These are phyloP conservation scores for Pitta sordida DNA, from an alignment of 2,113 vertebrate species.

Conservation along the genomic window DNA sequence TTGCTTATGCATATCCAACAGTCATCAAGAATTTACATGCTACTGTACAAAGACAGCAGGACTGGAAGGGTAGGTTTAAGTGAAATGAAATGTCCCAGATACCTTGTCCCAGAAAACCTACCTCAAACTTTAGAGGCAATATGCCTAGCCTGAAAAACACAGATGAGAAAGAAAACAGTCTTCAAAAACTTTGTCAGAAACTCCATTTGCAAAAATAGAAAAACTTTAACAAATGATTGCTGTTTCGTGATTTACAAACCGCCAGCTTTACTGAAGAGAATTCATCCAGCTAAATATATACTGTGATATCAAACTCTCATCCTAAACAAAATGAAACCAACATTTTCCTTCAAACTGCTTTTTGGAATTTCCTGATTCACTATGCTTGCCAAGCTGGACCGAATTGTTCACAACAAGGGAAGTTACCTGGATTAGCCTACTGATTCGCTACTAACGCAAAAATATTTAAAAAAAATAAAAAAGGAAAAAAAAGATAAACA, in stretches of 20 bases:
- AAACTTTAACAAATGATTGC: background rate
- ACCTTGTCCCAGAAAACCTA: slow-evolving; percentile 30
- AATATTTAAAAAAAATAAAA: background rate
- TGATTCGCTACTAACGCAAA: background rate
- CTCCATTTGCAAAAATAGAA: background rate
- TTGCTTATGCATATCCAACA: background rate
- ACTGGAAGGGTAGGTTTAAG: background rate
- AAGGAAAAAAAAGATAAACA: background rate
- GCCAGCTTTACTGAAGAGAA: background rate
- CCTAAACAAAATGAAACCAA: background rate
- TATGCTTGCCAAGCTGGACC: background rate
- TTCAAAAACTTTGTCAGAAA: slow-evolving; percentile 14
- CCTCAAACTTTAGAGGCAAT: background rate
- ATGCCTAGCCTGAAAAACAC: background rate
- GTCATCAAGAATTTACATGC: background rate
- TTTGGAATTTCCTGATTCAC: background rate
- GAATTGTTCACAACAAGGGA: background rate
- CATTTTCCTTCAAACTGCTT: background rate
- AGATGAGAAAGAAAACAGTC: background rate
- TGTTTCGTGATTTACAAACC: background rate
- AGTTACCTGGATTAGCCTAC: background rate
- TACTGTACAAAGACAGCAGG: background rate
- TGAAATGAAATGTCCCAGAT: slow-evolving; percentile 6
- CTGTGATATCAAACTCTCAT: background rate
- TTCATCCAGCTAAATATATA: background rate